Base-by-base conservation (phyloP, 1,140 invertebrate species). In the Drosophila rhopaloa region DNA sequence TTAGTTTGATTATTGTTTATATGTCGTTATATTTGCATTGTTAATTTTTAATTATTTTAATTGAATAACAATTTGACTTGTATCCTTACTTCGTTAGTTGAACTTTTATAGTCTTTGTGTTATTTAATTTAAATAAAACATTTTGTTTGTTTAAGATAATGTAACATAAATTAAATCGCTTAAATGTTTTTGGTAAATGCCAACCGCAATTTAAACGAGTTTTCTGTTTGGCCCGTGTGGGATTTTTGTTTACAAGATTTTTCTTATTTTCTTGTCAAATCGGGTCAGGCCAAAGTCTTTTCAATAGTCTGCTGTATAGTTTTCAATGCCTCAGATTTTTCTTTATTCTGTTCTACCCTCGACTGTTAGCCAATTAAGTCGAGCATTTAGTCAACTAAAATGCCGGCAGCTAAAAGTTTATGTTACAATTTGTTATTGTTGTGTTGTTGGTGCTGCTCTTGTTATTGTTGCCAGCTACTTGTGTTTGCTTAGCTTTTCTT, bases 301-400 rank as follows among this genome's bases (percentile, higher is more conserved):
- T 66, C 48, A 65, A 66, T 27, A 38, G 62, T 46, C 65, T 13
- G 14, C 35, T n/a, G 32, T 11, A 56, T 40, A 47, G 48, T 13
- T 55, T 41, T 43, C 66, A 72, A 71, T 58, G 53, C 37, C 44
- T 71, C n/a, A 7, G 43, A 58, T 43, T 50, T 65, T 66, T 13
- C 19, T 47, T 9, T 32, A 47, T 43, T 41, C 19, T 19, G 16
- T 19, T 47, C 43, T 48, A 41, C 44, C 19, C 38, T 68, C 43
- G 40, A 55, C 72, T 60, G 57, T 55, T 55, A 24, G 81, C 82
- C 82, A 86, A 86, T 79, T 86, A 85, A 81, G 78, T 78, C 61
- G 75, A 85, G 82, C 74, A 81, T 86, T 81, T 76, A 85, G 82
- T 88, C 83, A 82, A 79, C 83, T 79, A 50, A 77, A 85, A 67